Base-by-base conservation (phyloP, 2,888 invertebrate species). In the Scrobipalpa atriplicella region DNA sequence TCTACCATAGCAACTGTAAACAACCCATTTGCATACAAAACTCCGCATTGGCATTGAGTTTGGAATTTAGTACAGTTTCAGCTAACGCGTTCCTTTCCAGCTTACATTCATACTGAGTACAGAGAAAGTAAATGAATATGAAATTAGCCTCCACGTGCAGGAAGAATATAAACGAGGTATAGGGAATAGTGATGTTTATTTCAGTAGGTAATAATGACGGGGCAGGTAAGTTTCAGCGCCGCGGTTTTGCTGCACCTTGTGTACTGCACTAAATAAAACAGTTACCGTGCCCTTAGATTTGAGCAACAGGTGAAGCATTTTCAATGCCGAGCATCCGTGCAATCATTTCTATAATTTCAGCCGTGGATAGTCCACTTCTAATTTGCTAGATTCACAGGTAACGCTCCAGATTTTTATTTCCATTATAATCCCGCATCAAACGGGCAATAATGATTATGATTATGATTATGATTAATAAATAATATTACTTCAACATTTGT, bases 221-320 rank as follows among this genome's bases (percentile, higher is more conserved):
- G 75, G 73, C 73, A 73, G 72, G 73, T 71, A 64, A 73, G 77
- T 75, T 82, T 81, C 81, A 79, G 75, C 71, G 69, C 52, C 52
- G 52, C 66, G 70, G 65, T 67, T 70, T 69, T 74, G 73, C 71
- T 79, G 80, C 77, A 77, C 75, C 70, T 82, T 78, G 82, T 72
- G 73, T 73, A 66, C 71, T 82, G 81, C 80, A 81, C 79, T 84
- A 81, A 84, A 86, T 85, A 82, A 78, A 75, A 82, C 76, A 81
- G 75, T 76, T 78, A 77, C 73, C 74, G 8, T 47, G 21, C 54
- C 73, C 69, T 75, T 70, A 67, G 66, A 68, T 71, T 64, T 51
- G 65, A 64, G 79, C 84, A 85, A 85, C 85, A 85, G 81, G 84
- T 67, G 67, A 39, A 29, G 1, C 10, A 29, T 8, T 18, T 38